phyloP scores from a whole-genome alignment of 2,113 vertebrate species.

The Hippocampus abdominalis region DNA sequence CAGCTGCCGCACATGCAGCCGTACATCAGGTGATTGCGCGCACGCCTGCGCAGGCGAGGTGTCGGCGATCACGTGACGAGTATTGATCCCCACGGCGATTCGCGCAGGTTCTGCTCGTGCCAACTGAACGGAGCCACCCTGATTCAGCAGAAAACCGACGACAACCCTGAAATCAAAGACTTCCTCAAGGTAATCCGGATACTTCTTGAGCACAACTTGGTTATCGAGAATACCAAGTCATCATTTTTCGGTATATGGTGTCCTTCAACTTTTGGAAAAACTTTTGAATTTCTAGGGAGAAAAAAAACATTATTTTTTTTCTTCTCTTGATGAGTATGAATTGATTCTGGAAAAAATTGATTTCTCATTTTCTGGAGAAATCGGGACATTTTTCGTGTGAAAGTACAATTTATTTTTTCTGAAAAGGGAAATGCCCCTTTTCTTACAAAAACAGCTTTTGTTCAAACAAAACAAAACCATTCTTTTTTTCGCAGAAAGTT shows the following conservation, averaged over 20 bases:
- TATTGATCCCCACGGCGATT: background rate
- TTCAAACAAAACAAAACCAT: too few relatives aligned
- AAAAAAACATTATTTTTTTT: too few relatives aligned
- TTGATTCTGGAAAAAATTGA: background rate
- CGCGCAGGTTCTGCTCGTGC: conserved; percentile 87
- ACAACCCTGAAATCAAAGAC: conserved; percentile 94
- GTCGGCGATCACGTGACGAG: background rate
- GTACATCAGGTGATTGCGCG: conserved; percentile 78
- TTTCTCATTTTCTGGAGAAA: too few relatives aligned
- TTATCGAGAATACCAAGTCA: too few relatives aligned
- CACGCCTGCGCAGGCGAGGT: background rate
- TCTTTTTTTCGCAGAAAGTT: too few relatives aligned
- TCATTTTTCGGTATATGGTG: too few relatives aligned
- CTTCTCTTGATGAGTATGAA: background rate
- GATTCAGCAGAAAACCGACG: conserved; percentile 97
- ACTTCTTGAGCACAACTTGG: background rate
- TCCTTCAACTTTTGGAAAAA: too few relatives aligned
- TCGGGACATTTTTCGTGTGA: too few relatives aligned
- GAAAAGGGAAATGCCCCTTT: too few relatives aligned
- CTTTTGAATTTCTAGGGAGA: too few relatives aligned
- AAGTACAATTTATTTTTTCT: too few relatives aligned
- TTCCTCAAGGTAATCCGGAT: conserved; percentile 80
- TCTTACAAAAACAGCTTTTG: too few relatives aligned
- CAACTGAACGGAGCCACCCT: conserved; percentile 95
- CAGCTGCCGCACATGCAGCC: conserved; percentile 99